A percentile compares a stretch with the other conserved stretches of the same genome.
These are phyloP conservation scores for Ailuropoda melanoleuca DNA, from an alignment of 2,113 vertebrate genomes.

Conservation along the genomic window DNA sequence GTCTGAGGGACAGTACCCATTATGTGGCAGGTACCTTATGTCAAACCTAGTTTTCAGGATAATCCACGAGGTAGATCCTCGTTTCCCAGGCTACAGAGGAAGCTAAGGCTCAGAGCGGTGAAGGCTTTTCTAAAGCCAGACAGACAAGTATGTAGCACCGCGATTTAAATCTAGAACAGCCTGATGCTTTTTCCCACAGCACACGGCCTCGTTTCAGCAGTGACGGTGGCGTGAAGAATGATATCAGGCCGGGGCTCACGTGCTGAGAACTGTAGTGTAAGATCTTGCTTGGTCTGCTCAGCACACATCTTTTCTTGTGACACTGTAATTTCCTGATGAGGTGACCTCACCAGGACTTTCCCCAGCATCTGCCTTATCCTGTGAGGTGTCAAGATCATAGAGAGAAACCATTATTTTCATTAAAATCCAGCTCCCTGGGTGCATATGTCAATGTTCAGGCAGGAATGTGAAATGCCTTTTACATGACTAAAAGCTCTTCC, in stretches of 20 bases:
- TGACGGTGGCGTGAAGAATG: neutral
- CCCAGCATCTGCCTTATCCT: neutral
- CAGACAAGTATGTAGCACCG: neutral
- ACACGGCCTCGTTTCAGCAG: neutral
- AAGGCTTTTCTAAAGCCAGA: neutral
- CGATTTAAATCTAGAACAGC: neutral
- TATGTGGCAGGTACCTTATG: neutral
- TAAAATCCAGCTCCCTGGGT: neutral
- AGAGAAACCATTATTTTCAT: conserved; percentile 16
- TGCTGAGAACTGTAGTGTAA: neutral
- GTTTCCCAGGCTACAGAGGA: neutral
- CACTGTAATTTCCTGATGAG: neutral
- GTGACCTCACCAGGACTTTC: neutral
- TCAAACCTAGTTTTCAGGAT: neutral
- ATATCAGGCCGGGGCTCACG: accelerated
- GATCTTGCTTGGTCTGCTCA: neutral
- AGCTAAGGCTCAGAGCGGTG: neutral
- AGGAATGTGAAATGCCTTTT: conserved; percentile 11
- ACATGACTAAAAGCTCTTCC: conserved; percentile 15
- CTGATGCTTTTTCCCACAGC: neutral
- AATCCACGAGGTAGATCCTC: neutral
- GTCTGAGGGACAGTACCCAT: neutral
- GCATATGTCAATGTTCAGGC: neutral
- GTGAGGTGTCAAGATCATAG: neutral
- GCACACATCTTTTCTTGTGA: neutral